Base-by-base conservation (phyloP, 2,888 invertebrate species). In the Cryptosula pallasiana region DNA sequence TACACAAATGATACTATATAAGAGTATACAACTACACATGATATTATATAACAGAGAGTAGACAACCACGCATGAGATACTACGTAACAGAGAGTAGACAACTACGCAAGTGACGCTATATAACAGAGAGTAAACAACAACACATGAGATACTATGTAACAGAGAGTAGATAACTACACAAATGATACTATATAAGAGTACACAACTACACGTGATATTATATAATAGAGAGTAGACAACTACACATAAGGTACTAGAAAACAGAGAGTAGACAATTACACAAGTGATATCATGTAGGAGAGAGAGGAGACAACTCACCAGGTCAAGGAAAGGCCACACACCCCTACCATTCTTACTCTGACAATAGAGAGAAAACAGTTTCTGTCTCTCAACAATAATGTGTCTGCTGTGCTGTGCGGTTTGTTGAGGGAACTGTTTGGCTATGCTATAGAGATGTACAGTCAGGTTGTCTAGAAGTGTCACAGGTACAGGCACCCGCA, bases 371-470 rank as follows among this genome's bases (percentile, higher is more conserved):
- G 87, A 87, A 79, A 88, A 93, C 23, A 88, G 87, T 0, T 87
- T 86, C 75, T 91, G 89, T 82, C 92, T 92, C 76, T 91, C 90
- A 81, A 89, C 89, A 0, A 94, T 85, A 5, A 91, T 86, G 81
- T 91, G 90, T n/a, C 88, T 82, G 35, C 93, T 78, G 74, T 88
- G 89, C 72, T 88, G 88, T 58, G 90, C 90, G 1, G 91, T 88
- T 73, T 89, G 89, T 5, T 88, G 88, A 71, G 91, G 89, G 81
- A 90, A 90, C 34, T 90, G 86, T 78, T 92, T 90, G 0, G 90
- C 88, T 75, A 95, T 81, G 79, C 92, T 91, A 79, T 86, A 89
- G n/a, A 89, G 78, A 76, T 85, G 84, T 2, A 86, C 85, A 16
- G 85, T 83, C 32, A 89, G 78, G 76, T 84, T 82, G 72, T 84